phyloP scores from a whole-genome alignment of 2,113 vertebrate genomes.

The Plotosus lineatus region DNA sequence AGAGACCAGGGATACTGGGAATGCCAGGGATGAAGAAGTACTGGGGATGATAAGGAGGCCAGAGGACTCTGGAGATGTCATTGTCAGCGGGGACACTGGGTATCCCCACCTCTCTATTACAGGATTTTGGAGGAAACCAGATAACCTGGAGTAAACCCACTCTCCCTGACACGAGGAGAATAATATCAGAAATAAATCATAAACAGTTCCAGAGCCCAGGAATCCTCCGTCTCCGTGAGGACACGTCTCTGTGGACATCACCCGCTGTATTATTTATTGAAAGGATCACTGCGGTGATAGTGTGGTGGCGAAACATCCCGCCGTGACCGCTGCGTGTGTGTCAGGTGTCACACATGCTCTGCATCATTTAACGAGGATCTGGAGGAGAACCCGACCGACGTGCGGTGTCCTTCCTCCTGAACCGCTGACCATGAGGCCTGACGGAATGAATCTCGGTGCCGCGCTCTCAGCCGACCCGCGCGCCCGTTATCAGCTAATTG shows the following conservation, averaged over 20 bases:
- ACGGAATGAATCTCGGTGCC: background rate
- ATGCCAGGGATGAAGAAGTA: too few species aligned
- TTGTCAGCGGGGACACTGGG: too few species aligned
- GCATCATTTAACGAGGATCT: constrained; percentile 26
- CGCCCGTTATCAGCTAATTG: constrained; percentile 52
- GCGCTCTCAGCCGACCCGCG: constrained; percentile 4
- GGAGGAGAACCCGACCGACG: constrained; percentile 12
- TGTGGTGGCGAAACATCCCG: background rate
- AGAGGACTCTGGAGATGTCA: too few species aligned
- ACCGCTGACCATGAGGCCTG: background rate
- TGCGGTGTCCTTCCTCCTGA: constrained; percentile 20
- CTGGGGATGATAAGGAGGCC: background rate
- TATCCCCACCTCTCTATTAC: background rate
- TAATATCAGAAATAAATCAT: background rate
- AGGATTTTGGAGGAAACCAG: background rate
- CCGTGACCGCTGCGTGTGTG: background rate
- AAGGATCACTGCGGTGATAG: background rate
- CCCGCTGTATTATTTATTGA: background rate
- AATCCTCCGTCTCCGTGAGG: background rate
- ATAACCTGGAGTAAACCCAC: background rate
- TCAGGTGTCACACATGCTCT: background rate
- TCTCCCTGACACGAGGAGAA: background rate
- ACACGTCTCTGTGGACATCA: background rate
- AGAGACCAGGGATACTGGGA: too few species aligned
- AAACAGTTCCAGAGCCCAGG: background rate